Percentiles rank a stretch among this genome's conserved stretches.
Evolutionary conservation across 2,888 invertebrate species (phyloP).

Genomic region (Xanthia togata): DNA sequence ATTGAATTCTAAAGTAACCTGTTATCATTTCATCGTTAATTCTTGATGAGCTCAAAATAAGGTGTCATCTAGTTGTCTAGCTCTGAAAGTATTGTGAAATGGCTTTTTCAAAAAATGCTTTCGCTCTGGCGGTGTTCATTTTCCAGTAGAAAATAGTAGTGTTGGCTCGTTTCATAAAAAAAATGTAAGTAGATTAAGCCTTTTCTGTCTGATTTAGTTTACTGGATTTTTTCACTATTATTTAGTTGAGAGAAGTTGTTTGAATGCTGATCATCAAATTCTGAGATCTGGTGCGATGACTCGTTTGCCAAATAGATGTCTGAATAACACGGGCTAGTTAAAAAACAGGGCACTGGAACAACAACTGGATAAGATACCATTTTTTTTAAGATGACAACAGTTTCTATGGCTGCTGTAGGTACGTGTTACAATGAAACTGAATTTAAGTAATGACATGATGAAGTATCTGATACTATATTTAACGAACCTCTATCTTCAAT

Average conservation of each 20-base stretch:
- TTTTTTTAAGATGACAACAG: no score
- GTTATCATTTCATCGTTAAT: slow-evolving; percentile 68
- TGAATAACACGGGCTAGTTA: no score
- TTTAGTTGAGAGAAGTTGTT: background rate
- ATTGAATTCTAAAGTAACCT: slow-evolving; percentile 72
- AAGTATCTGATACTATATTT: no score
- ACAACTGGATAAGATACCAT: no score
- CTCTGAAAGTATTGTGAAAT: slow-evolving; percentile 43
- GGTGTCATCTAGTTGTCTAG: slow-evolving; percentile 57
- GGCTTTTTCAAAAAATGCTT: slow-evolving; percentile 32
- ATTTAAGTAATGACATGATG: no score
- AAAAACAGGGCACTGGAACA: no score
- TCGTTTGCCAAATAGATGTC: background rate
- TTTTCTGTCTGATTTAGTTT: background rate
- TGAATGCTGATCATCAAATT: background rate
- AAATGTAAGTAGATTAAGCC: background rate
- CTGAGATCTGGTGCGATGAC: no score
- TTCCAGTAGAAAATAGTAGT: background rate
- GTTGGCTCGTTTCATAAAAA: background rate
- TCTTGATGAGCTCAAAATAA: slow-evolving; percentile 64
- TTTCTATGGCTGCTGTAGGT: no score
- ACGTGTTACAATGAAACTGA: no score
- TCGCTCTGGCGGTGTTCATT: background rate
- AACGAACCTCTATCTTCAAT: no score
- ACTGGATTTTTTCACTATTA: background rate